Base-by-base conservation (phyloP, 1,140 invertebrate genomes). In the Drosophila kikkawai region DNA sequence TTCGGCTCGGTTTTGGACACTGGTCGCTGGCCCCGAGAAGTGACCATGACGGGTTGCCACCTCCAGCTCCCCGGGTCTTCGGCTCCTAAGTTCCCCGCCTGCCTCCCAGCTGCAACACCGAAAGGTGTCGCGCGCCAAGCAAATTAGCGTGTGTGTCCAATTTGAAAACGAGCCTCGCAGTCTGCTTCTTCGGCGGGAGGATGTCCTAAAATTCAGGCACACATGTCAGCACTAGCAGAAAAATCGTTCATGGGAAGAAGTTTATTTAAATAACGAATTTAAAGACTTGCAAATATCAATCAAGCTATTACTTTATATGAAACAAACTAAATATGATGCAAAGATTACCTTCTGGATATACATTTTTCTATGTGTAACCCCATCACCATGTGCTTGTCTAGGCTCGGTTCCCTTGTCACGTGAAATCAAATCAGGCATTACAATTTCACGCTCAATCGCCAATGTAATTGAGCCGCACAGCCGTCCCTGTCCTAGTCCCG, bases 361-460 rank as follows among this genome's bases (percentile, higher is more conserved):
- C 44, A 9, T 63, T 55, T 71, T 45, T 61, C 15, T 32, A 19
- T 15, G 67, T 74, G 70, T 26, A 70, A 15, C 15, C 26, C 17
- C 41, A 29, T 60, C 13, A 42, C 4, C 47, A 56, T 37, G 19
- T 51, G 37, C 53, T 45, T 76, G 44, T 68, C 63, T 63, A 70
- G 60, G 36, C 47, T 64, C 36, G 48, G 73, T 75, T 70, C 73
- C 76, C 63, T 75, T 88, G 85, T 85, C 86, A 82, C 79, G 79
- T 91, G 82, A 91, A 91, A 86, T 91, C 79, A 91, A 91, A 91
- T 91, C 87, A 91, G 70, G 86, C 86, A 86, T 91, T 67, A 91
- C 86, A 83, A 91, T 91, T 91, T 91, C 67, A 91, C 74, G 86
- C 82, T 80, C 86, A 91, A 91, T 91, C 79, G 82, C 41, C 51